phyloP scores from a whole-genome alignment of 1,140 invertebrate species.

The Pristionchus pacificus region DNA sequence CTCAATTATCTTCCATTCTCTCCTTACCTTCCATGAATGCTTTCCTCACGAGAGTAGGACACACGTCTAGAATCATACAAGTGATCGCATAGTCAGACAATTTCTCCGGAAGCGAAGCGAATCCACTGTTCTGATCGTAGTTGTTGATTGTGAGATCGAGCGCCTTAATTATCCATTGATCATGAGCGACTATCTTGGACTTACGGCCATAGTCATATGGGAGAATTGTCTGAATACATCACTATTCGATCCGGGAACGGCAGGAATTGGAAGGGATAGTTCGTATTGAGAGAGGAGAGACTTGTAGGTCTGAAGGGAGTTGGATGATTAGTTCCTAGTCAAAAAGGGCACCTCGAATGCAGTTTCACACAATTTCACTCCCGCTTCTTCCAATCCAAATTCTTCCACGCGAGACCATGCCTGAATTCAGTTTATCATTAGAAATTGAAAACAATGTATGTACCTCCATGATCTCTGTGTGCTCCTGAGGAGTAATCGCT shows the following conservation, averaged over 20 bases:
- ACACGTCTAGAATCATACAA: conserved; percentile 43
- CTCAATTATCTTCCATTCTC: not conserved
- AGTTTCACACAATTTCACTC: conserved; percentile 28
- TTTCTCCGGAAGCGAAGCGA: conserved; percentile 35
- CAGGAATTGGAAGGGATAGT: conserved; percentile 16
- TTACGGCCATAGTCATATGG: conserved; percentile 31
- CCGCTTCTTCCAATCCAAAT: conserved; percentile 33
- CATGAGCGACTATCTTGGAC: not conserved
- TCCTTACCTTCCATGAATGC: conserved; percentile 44
- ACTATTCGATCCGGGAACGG: conserved; percentile 25
- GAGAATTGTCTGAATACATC: conserved; percentile 35
- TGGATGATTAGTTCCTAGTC: conserved; percentile 3
- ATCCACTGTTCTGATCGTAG: conserved; percentile 35
- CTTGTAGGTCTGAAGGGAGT: conserved; percentile 26
- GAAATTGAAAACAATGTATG: not conserved
- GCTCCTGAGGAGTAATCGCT: conserved; percentile 48
- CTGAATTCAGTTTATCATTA: conserved; percentile 17
- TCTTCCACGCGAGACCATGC: conserved; percentile 42
- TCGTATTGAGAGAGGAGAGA: conserved; percentile 24
- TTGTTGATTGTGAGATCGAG: conserved; percentile 38
- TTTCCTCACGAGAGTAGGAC: conserved; percentile 43
- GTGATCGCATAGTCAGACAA: conserved; percentile 34
- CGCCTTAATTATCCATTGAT: conserved; percentile 31
- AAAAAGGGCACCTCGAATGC: conserved; percentile 24
- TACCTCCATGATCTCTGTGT: conserved; percentile 27